Percentiles rank a stretch among this genome's conserved stretches.
Evolutionary conservation across 2,888 invertebrate species (phyloP).

Genomic region (Tetrapedia diversipes): DNA sequence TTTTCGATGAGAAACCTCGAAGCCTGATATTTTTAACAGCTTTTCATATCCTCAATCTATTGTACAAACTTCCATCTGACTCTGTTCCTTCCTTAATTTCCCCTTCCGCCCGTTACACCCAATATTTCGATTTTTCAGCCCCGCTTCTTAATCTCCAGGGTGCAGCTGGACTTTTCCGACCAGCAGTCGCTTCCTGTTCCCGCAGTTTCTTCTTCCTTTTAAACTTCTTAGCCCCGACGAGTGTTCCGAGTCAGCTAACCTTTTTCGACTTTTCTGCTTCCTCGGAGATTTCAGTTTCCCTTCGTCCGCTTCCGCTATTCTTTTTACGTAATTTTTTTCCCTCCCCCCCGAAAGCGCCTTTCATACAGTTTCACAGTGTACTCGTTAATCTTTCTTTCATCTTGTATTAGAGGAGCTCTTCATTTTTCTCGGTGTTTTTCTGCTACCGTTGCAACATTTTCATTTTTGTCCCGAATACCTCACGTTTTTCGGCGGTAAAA

Average conservation of each 20-base stretch:
- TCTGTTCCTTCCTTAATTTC: not conserved
- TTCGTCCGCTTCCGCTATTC: conserved; percentile 9
- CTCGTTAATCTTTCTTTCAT: too few relatives aligned
- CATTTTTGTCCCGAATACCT: too few relatives aligned
- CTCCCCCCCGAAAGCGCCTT: not conserved
- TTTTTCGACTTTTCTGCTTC: conserved; percentile 34
- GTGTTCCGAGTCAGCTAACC: conserved; percentile 23
- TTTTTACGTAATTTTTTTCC: not conserved
- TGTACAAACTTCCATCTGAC: not conserved
- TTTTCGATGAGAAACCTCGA: too few relatives aligned
- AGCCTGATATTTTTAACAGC: too few relatives aligned
- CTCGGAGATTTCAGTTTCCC: conserved; percentile 22
- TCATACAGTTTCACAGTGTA: conserved; percentile 3
- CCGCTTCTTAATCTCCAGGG: conserved; percentile 15
- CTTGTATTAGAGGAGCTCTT: too few relatives aligned
- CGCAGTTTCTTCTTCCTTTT: conserved; percentile 7
- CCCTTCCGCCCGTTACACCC: not conserved
- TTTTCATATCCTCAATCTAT: not conserved
- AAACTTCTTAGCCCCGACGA: conserved; percentile 7
- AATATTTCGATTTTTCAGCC: conserved; percentile 19
- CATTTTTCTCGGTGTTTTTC: not conserved
- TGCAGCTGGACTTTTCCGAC: conserved; percentile 4
- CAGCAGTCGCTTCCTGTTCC: conserved; percentile 25
- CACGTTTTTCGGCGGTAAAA: too few relatives aligned
- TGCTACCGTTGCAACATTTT: conserved; percentile 4